Base-by-base conservation (phyloP, 2,888 invertebrate genomes). In the Heliconius ismenius region DNA sequence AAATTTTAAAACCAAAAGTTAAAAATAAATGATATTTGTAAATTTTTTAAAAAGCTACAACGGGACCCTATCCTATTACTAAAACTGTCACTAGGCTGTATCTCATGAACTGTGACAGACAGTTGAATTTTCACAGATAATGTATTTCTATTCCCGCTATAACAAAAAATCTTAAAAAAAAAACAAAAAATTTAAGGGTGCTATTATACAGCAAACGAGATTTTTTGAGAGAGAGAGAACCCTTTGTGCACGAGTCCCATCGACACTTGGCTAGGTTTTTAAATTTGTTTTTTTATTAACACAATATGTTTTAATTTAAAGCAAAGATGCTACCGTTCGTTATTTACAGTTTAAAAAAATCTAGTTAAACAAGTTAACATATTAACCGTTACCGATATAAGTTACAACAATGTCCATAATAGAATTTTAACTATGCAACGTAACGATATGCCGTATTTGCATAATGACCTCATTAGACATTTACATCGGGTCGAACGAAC, bases 381-480 rank as follows among this genome's bases (percentile, higher is more conserved):
- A 28, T 49, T 21, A 32, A 54, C 28, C 26, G n/a, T n/a, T 21
- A 39, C 15, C 18, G 21, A 28, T 32, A 28, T 3, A n/a, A n/a
- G 15, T 11, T 73, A 24, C 24, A 62, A 73, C 63, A 62, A 73
- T 39, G 62, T 62, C 4, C 9, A 39, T 24, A 36, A 73, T 43
- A 73, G 6, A 73, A 43, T 43, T 28, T 21, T 62, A 73, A 18
- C 26, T 43, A 73, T 26, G 28, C 3, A 26, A 62, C 26, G 39
- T 63, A 63, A 62, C 21, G 15, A 43, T 28, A 32, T 73, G 73
- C 26, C 63, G 64, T 43, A 80, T 80, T 80, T 77, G 75, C 76
- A 75, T 77, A 78, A 76, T 76, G 77, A 77, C 79, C 80, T 81
- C 77, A 80, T 77, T 78, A 77, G 43, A 36, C 62, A 24, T 75